Percentiles rank a stretch among this genome's conserved stretches.
These are phyloP conservation scores for Marmota flaviventris DNA, from an alignment of 2,113 vertebrate species.

Conservation along the genomic window DNA sequence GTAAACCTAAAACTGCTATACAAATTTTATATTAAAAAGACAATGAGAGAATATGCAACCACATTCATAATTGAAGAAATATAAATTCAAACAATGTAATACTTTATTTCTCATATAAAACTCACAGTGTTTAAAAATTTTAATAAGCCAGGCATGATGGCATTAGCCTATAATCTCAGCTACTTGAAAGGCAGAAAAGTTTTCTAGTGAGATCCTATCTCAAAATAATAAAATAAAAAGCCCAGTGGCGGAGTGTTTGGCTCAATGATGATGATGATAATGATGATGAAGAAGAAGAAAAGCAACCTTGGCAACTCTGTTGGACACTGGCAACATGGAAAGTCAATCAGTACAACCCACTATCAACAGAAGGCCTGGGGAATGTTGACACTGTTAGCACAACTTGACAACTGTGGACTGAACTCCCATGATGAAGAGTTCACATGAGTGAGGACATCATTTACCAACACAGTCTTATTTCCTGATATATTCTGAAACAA, in stretches of 20 bases:
- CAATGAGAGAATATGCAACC: background rate
- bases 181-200: too few species aligned
- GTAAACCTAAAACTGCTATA: background rate
- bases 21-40: background rate
- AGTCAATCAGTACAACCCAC: background rate
- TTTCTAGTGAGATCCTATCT: background rate
- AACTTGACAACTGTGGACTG: background rate
- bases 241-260: background rate
- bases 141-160: background rate
- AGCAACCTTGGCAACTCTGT: background rate
- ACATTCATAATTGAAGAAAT: background rate
- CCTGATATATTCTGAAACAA: background rate
- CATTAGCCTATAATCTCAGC: background rate
- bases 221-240: background rate
- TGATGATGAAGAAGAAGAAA: background rate
- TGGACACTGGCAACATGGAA: background rate
- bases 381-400: too few species aligned
- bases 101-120: background rate
- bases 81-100: background rate
- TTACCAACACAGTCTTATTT: background rate
- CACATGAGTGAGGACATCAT: background rate
- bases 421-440: background rate
- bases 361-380: background rate
- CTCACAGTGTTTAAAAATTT: background rate
- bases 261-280: background rate